These are phyloP conservation scores for Rotaria magnacalcarata DNA, from an alignment of 2,888 invertebrate genomes.

Conservation along the genomic window DNA sequence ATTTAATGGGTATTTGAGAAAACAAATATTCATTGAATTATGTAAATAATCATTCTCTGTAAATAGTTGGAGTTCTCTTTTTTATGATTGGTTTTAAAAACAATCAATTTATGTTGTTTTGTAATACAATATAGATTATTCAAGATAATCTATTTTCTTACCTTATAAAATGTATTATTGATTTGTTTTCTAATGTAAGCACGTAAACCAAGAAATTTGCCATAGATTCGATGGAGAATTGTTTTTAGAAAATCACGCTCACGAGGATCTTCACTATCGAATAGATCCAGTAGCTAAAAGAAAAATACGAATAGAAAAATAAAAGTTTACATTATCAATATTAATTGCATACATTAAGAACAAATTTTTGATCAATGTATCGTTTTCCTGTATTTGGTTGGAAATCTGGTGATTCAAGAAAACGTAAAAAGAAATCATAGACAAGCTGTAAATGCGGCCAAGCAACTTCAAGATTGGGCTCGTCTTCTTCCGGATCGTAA, in stretches of 20 bases:
- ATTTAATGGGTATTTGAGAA: not conserved
- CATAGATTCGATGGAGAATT: slow-evolving; percentile 97
- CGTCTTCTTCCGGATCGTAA: slow-evolving; percentile 99
- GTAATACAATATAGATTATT: no score
- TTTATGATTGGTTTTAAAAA: not conserved
- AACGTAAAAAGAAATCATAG: slow-evolving; percentile 94
- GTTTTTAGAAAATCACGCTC: slow-evolving; percentile 98
- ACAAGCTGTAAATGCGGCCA: slow-evolving; percentile 97
- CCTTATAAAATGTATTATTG: slow-evolving; percentile 85
- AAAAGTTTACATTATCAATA: no score
- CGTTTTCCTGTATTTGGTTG: slow-evolving; percentile 87
- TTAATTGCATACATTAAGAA: slow-evolving; percentile 67
- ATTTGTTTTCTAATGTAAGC: slow-evolving; percentile 99
- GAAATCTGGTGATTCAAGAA: slow-evolving; percentile 95
- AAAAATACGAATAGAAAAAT: not conserved
- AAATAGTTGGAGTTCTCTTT: not conserved
- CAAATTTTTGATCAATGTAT: slow-evolving; percentile 97
- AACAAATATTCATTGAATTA: not conserved
- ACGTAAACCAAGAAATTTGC: slow-evolving; percentile 94
- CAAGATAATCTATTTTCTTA: not conserved
- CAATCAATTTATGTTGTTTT: not conserved
- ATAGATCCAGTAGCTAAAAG: slow-evolving; percentile 78
- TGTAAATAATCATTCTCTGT: not conserved
- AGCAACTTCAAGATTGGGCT: slow-evolving; percentile 94
- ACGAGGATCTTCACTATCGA: slow-evolving; percentile 97